Evolutionary conservation across 2,888 invertebrate species (phyloP).

Genomic region (Agelastica alni): DNA sequence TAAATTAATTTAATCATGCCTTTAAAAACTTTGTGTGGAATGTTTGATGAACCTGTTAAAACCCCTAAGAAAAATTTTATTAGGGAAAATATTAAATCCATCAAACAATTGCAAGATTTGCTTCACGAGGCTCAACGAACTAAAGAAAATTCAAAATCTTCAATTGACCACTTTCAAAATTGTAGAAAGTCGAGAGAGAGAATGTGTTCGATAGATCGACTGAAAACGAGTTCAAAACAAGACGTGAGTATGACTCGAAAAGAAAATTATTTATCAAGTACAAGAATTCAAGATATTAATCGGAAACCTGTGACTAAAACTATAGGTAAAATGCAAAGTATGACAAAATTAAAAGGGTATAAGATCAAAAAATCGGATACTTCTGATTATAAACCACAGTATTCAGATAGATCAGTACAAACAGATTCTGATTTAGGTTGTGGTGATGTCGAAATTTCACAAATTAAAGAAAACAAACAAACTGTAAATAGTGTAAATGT

Average conservation of each 20-base stretch:
- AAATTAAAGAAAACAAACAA: not conserved
- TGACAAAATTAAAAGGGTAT: not conserved
- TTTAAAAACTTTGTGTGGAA: conserved; percentile 16
- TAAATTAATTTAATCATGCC: too few relatives aligned
- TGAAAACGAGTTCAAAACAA: not conserved
- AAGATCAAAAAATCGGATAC: not conserved
- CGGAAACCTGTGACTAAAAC: conserved; percentile 1
- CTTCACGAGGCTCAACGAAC: not conserved
- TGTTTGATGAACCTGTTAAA: conserved; percentile 15
- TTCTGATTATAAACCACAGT: not conserved
- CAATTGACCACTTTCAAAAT: conserved; percentile 8
- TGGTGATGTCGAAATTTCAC: not conserved
- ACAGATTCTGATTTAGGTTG: not conserved
- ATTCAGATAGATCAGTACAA: conserved; percentile 15
- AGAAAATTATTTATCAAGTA: not conserved
- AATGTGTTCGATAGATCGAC: not conserved
- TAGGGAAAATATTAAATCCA: conserved; percentile 15
- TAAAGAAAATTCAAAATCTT: conserved; percentile 6
- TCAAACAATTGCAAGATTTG: conserved; percentile 7
- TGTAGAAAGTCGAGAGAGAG: not conserved
- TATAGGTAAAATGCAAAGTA: not conserved
- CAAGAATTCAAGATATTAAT: not conserved
- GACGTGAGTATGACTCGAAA: not conserved
- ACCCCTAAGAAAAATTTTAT: conserved; percentile 15
- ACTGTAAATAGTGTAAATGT: not conserved